Conservation (phyloP, 2,888 invertebrate species). For the Callosobruchus maculatus region DNA sequence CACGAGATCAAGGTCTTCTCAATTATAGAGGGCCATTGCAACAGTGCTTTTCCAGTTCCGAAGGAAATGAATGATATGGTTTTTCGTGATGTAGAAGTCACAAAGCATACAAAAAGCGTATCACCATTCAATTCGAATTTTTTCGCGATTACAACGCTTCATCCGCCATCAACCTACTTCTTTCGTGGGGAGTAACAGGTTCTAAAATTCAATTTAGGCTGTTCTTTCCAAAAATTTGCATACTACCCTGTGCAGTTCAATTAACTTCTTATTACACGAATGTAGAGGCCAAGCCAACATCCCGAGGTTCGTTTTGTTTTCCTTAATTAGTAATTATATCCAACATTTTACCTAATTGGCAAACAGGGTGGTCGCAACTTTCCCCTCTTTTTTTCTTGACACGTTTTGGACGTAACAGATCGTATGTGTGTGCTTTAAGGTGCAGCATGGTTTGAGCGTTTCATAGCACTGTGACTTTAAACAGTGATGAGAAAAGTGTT, state of each 20-base stretch:
- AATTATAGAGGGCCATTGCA: no score
- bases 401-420: background rate
- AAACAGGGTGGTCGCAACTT: conserved; percentile 40
- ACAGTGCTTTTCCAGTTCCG: no score
- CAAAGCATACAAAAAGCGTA: no score
- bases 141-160: no score
- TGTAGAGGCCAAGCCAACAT: conserved; percentile 17
- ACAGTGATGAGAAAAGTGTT: no score
- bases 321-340: conserved; percentile 46
- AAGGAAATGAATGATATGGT: no score
- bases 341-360: conserved; percentile 45
- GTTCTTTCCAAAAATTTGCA: background rate
- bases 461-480: background rate
- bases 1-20: no score
- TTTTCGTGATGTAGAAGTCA: no score
- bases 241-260: conserved; percentile 32
- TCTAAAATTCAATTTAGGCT: no score
- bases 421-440: background rate
- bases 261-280: conserved; percentile 32
- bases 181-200: no score
- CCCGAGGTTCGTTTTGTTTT: conserved; percentile 38
- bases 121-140: no score
- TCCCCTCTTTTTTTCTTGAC: background rate
- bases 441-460: background rate
- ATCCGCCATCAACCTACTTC: no score